A percentile compares a stretch with the other conserved stretches of the same genome.
Evolutionary conservation across 2,888 invertebrate species (phyloP).

Genomic region (Ectobius pallidus): DNA sequence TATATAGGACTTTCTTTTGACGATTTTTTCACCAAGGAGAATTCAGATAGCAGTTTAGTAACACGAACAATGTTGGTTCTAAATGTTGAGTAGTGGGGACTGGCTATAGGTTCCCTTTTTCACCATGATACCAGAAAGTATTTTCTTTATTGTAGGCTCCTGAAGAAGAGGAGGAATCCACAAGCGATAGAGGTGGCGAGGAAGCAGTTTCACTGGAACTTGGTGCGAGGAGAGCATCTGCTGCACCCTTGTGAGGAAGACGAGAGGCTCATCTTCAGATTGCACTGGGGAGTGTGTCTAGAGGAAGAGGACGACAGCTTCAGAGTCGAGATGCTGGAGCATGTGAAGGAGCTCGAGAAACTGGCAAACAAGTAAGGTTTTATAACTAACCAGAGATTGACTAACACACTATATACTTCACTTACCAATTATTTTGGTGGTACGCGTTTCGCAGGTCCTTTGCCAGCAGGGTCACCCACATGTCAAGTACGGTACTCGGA

Average conservation of each 20-base stretch:
- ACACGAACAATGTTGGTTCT: no score
- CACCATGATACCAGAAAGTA: no score
- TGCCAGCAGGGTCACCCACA: not conserved
- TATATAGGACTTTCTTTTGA: no score
- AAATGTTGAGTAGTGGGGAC: no score
- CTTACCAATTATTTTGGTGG: no score
- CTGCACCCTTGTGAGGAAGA: slow-evolving; percentile 48
- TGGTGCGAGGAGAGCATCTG: slow-evolving; percentile 53
- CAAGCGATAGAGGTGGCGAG: slow-evolving; percentile 50
- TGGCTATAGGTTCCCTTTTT: no score
- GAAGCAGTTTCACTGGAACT: slow-evolving; percentile 51
- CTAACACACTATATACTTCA: no score
- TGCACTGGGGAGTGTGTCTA: slow-evolving; percentile 61
- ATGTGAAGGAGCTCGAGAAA: slow-evolving; percentile 56
- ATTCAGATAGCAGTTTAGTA: no score
- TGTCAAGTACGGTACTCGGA: slow-evolving; percentile 23
- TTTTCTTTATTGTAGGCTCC: slow-evolving; percentile 50
- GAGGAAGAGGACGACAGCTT: slow-evolving; percentile 50
- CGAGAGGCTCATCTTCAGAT: slow-evolving; percentile 54
- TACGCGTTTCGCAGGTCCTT: not conserved
- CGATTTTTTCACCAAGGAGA: no score
- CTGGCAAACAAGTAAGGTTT: slow-evolving; percentile 57
- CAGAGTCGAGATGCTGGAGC: slow-evolving; percentile 52
- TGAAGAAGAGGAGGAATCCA: slow-evolving; percentile 55
- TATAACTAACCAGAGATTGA: no score